Evolutionary conservation across 2,113 vertebrate species (phyloP).

Genomic region (Pangasianodon hypophthalmus): DNA sequence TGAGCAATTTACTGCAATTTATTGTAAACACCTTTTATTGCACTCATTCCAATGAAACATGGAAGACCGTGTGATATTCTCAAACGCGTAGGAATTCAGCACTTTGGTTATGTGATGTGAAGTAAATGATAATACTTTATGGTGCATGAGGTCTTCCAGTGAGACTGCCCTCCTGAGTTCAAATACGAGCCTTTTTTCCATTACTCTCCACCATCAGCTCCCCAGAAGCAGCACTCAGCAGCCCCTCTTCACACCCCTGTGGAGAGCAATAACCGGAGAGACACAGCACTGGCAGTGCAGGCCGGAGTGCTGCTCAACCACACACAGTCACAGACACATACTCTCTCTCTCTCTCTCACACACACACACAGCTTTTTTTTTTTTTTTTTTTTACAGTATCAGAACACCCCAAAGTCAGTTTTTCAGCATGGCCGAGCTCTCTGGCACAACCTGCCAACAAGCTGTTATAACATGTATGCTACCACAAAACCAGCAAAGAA

Average conservation of each 20-base stretch:
- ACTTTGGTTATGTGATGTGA: constrained; percentile 30
- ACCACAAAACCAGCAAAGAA: constrained; percentile 29
- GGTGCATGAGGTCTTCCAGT: constrained; percentile 27
- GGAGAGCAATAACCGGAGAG: constrained; percentile 48
- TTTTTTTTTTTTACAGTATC: background rate
- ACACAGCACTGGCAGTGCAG: constrained; percentile 27
- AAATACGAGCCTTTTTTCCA: constrained; percentile 40
- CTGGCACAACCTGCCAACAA: constrained; percentile 39
- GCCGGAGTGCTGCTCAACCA: constrained; percentile 21
- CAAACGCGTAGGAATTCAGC: constrained; percentile 13
- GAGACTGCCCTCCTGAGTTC: constrained; percentile 41
- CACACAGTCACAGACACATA: background rate
- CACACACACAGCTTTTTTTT: background rate
- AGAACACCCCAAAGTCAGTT: constrained; percentile 25
- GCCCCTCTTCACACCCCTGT: constrained; percentile 54
- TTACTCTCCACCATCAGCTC: constrained; percentile 35
- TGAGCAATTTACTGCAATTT: constrained; percentile 9
- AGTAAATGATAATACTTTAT: constrained; percentile 41
- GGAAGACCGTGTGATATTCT: background rate
- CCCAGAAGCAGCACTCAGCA: constrained; percentile 46
- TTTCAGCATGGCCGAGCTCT: constrained; percentile 22
- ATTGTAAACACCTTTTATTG: constrained; percentile 31
- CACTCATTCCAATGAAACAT: constrained; percentile 21
- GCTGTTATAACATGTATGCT: constrained; percentile 37
- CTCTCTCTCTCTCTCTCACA: background rate